phyloP scores from a whole-genome alignment of 2,888 invertebrate species.

The Drosophila differens region DNA sequence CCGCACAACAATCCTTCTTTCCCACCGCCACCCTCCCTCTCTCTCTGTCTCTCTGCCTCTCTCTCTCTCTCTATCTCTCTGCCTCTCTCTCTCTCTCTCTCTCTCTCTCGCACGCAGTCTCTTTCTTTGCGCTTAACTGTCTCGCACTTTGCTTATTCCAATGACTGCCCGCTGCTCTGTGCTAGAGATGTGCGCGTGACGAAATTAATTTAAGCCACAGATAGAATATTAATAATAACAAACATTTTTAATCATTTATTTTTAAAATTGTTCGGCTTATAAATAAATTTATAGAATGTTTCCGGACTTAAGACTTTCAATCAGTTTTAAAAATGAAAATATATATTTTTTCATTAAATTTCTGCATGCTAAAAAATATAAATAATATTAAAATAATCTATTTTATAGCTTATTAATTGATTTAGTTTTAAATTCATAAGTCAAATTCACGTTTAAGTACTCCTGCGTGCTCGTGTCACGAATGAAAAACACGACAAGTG shows the following conservation, averaged over 20 bases:
- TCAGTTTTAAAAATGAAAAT: background rate
- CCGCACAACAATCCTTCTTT: conserved; percentile 49
- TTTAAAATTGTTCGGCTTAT: background rate
- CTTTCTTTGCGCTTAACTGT: conserved; percentile 10
- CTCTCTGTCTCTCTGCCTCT: background rate
- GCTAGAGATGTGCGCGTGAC: conserved; percentile 14
- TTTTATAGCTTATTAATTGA: background rate
- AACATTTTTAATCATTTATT: background rate
- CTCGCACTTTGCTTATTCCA: conserved; percentile 42
- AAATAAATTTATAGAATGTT: background rate
- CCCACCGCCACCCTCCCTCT: background rate
- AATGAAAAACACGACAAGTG: background rate
- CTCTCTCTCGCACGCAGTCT: background rate
- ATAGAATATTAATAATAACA: background rate
- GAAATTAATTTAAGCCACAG: background rate
- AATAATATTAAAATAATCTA: background rate
- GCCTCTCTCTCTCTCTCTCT: conserved; percentile 14
- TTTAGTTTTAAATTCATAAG: background rate
- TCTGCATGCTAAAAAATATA: background rate
- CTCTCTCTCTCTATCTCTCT: background rate
- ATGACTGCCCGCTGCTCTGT: conserved; percentile 27
- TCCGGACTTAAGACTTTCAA: background rate
- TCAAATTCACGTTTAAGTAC: background rate
- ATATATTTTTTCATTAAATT: background rate
- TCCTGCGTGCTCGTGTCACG: background rate